Evolutionary conservation across 2,888 invertebrate genomes (phyloP), one percentile per base, ranked within the genome.

Genomic region (Philhelius pedissequus): DNA sequence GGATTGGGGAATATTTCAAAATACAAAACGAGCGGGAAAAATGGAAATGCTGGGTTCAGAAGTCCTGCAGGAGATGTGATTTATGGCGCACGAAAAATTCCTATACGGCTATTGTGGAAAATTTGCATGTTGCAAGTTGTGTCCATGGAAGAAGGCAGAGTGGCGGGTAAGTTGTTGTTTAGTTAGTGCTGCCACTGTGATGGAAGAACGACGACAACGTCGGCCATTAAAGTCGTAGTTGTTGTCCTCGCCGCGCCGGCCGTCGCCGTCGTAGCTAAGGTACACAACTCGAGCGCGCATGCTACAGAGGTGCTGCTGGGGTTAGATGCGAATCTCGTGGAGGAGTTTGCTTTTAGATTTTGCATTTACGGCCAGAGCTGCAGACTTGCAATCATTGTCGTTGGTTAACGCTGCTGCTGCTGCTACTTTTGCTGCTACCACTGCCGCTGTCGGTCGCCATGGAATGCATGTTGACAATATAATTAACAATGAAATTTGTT

Each of bases 401-500:
- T 38, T n/a, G 70, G 62, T 62, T 43, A 5, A 6, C 7, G 15
- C 30, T 13, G 15, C 30, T 30, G 30, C 15, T 27, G 27, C 30
- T 27, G 3, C 18, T 20, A 20, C 6, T 48, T 9, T n/a, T 38
- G 27, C 18, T 40, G 50, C 20, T 50, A 38, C 40, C 30, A 62
- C 38, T 40, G 58, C 32, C 43, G 78, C 70, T 50, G 70, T 75
- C 74, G 75, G 70, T 75, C 74, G 75, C 75, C 84, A 58, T 76
- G 84, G 84, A 84, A 84, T 84, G 80, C 84, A 84, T 84, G 86
- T 87, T 86, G 87, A 88, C 88, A 90, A 90, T 89, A 89, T 90
- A 90, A 90, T 90, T 90, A 90, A 90, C 89, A 90, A 89, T 88
- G 89, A 89, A 90, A 88, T 90, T 89, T 89, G 88, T 89, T 89